A percentile compares a stretch with the other conserved stretches of the same genome.
phyloP scores from a whole-genome alignment of 2,888 invertebrate genomes.

The Diarsia brunnea region DNA sequence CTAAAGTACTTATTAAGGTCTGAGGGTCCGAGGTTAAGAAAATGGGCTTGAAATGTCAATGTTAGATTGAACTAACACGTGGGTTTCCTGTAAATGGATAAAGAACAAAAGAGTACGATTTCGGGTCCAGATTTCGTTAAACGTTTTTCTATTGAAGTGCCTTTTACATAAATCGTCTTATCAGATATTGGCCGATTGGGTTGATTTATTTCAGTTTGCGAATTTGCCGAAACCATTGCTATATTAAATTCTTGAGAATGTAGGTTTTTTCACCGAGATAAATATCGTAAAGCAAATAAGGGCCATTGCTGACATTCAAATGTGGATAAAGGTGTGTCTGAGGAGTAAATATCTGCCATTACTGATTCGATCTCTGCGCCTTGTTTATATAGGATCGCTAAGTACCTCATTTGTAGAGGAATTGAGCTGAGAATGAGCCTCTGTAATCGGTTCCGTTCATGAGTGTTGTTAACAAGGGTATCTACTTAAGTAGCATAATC shows the following conservation, averaged over 20 bases:
- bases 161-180: constrained; percentile 5
- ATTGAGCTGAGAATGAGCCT: constrained; percentile 34
- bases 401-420: constrained; percentile 37
- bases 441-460: constrained; percentile 43
- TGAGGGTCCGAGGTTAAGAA: constrained; percentile 14
- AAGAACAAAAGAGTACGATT: not conserved
- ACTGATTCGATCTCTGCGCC: constrained; percentile 33
- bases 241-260: constrained; percentile 1
- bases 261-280: not conserved
- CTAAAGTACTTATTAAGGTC: constrained; percentile 35
- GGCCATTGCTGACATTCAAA: constrained; percentile 33
- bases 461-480: constrained; percentile 47
- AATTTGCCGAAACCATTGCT: not conserved
- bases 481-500: constrained; percentile 14
- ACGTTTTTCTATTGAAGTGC: constrained; percentile 19
- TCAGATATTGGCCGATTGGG: not conserved
- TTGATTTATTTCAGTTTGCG: not conserved
- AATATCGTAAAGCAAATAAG: constrained; percentile 20
- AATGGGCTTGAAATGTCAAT: constrained; percentile 33
- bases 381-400: constrained; percentile 33
- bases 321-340: constrained; percentile 23
- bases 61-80: constrained; percentile 26
- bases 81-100: constrained; percentile 2
- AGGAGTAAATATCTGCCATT: constrained; percentile 39
- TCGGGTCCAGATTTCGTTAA: not conserved